These are phyloP conservation scores for Sycophila sp. DNA, from an alignment of 1,140 invertebrate genomes.

Conservation along the genomic window DNA sequence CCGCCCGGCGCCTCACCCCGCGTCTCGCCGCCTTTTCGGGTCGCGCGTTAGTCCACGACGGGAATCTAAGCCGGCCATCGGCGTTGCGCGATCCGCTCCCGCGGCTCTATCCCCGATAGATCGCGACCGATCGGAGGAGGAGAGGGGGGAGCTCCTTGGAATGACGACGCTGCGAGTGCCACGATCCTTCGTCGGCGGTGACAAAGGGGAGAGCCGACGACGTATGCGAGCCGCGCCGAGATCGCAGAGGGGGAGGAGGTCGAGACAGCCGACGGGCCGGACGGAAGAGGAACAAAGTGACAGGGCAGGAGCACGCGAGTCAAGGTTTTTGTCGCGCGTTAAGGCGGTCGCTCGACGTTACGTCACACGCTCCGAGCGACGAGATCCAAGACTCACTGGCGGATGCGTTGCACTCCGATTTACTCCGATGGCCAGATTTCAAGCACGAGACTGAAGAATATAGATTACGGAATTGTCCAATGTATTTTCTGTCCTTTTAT, in stretches of 20 bases:
- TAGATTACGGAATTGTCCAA: no score
- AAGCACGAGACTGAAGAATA: no score
- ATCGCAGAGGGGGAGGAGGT: neutral
- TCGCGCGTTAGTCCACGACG: conserved; percentile 20
- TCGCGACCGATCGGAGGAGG: neutral
- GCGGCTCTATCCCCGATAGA: neutral
- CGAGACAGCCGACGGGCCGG: neutral
- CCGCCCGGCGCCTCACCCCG: conserved; percentile 36
- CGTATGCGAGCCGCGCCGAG: neutral
- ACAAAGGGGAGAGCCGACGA: neutral
- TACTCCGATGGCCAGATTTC: no score
- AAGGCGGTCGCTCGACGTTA: no score
- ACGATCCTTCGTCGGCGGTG: neutral
- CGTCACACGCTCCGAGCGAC: no score
- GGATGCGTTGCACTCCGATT: no score
- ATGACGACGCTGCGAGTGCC: conserved; percentile 11
- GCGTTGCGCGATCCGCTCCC: neutral
- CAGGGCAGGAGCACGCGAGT: neutral
- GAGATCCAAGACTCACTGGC: no score
- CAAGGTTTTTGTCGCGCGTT: neutral
- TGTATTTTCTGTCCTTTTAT: no score
- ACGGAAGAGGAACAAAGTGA: neutral
- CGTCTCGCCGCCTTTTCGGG: conserved; percentile 54
- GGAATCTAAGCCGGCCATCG: conserved; percentile 14
- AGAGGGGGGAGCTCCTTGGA: neutral